These are phyloP conservation scores for Stigmatopora argus DNA, from an alignment of 2,113 vertebrate genomes.

Conservation along the genomic window DNA sequence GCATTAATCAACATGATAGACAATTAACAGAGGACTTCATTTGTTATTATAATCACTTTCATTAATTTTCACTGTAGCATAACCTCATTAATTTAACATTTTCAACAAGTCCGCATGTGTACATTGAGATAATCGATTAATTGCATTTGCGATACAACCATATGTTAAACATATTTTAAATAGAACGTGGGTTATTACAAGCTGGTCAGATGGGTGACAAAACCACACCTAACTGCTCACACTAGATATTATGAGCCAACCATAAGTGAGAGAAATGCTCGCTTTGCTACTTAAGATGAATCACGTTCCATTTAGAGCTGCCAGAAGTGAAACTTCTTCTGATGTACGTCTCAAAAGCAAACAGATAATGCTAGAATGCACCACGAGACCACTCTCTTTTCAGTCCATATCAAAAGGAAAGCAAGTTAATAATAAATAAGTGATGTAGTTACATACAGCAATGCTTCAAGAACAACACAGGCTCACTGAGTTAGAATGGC, in stretches of 20 bases:
- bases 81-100: background rate
- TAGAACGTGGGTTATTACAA: background rate
- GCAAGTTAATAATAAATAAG: background rate
- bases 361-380: background rate
- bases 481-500: background rate
- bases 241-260: background rate
- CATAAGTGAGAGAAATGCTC: background rate
- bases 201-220: background rate
- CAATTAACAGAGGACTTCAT: constrained; percentile 3
- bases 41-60: background rate
- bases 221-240: background rate
- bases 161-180: background rate
- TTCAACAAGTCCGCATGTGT: background rate
- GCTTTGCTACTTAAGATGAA: background rate
- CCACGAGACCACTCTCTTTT: background rate
- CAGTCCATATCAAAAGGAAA: background rate
- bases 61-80: background rate
- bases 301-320: background rate
- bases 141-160: background rate
- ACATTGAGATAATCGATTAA: background rate
- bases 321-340: background rate
- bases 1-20: constrained; percentile 2
- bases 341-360: no score
- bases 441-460: background rate
- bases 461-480: background rate